Evolutionary conservation across 2,113 vertebrate species (phyloP).

Genomic region (Cynoglossus semilaevis): DNA sequence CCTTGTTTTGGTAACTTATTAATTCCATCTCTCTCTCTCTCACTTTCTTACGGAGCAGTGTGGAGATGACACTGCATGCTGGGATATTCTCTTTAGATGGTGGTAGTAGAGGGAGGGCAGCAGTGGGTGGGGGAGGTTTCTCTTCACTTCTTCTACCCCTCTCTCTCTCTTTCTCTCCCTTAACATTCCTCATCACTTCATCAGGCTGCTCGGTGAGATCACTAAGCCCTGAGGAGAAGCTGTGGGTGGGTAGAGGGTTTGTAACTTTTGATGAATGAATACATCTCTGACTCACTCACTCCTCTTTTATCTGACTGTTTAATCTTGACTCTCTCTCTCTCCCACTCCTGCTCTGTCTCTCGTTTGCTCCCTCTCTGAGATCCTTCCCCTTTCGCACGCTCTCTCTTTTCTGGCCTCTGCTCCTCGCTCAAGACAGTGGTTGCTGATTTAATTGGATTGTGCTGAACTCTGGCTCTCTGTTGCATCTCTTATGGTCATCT

Average conservation of each 20-base stretch:
- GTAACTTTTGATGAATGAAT: constrained; percentile 82
- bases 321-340: constrained; percentile 70
- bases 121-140: constrained; percentile 35
- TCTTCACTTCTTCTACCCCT: constrained; percentile 30
- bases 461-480: constrained; percentile 73
- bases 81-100: constrained; percentile 71
- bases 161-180: constrained; percentile 34
- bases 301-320: constrained; percentile 74
- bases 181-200: constrained; percentile 66
- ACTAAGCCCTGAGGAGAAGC: constrained; percentile 78
- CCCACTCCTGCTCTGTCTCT: constrained; percentile 34
- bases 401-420: constrained; percentile 65
- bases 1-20: constrained; percentile 75
- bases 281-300: constrained; percentile 72
- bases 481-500: constrained; percentile 72
- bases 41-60: constrained; percentile 62
- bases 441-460: constrained; percentile 75
- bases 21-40: constrained; percentile 70
- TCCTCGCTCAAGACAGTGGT: constrained; percentile 67
- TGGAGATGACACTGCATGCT: constrained; percentile 68
- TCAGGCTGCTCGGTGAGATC: constrained; percentile 68
- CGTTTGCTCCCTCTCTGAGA: constrained; percentile 53
- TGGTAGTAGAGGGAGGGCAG: constrained; percentile 31
- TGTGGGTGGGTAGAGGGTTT: constrained; percentile 76
- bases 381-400: constrained; percentile 43